Evolutionary conservation across 1,140 invertebrate species (phyloP), one percentile per base, ranked within the genome.

Genomic region (Adoxophyes honmai): DNA sequence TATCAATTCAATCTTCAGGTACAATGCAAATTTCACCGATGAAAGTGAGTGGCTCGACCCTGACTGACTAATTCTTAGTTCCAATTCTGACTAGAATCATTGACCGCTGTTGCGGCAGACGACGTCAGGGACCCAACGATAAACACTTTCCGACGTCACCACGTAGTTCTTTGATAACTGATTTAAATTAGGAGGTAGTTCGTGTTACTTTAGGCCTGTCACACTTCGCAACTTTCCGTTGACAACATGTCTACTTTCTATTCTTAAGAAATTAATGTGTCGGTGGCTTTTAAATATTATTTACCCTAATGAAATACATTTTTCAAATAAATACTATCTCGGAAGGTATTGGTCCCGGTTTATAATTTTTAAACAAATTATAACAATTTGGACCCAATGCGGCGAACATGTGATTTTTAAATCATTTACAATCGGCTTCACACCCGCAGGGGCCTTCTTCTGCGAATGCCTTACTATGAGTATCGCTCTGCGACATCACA

Each of bases 351-450:
- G 88, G 86, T 89, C 89, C 88, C 88, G 73, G 73, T 75, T 86
- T 88, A 90, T 89, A 90, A 90, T 90, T 89, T 89, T 90, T 90
- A 89, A 90, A 89, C 87, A 90, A 90, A 90, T 90, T 88, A 89
- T 87, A 88, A 82, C 73, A 79, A 78, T 81, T 86, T 85, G 83
- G 82, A 86, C 83, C 83, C 78, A 75, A n/a, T 84, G 78, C 86
- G 87, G 86, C 87, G 87, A 86, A 79, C 70, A 71, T 77, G 74
- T 82, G 77, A 75, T 68, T 76, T 75, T 80, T 74, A 77, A 78
- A 79, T 78, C 70, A 81, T 71, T 78, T 48, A 38, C 66, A 73
- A 28, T 71, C 68, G 70, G 73, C 60, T 71, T 73, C 61, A 75
- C 78, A 86, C 62, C 67, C 82, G 75, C 78, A 75, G 70, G 53